Evolutionary conservation across 2,113 vertebrate species (phyloP), one percentile per base, ranked within the genome.

Genomic region (Cryptoleucopteryx plumbea): DNA sequence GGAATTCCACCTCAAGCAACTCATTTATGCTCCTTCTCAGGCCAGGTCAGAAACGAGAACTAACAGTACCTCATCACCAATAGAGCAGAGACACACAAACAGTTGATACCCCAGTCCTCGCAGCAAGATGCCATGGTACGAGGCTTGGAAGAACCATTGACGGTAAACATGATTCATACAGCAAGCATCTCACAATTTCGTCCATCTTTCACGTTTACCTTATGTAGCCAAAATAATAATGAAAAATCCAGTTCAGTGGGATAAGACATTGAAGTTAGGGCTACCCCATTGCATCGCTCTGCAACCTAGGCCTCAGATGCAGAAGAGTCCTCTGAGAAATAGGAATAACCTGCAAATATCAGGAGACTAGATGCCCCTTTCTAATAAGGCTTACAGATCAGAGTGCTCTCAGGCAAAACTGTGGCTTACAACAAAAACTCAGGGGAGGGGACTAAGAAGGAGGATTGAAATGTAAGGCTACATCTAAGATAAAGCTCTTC

Each of bases 31-130:
- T 81, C 26, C 7, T 68, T 59, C 62, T 71, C 53, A 40, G 72
- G 22, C 10, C 52, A 66, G 31, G 72, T 58, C 53, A 73, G 56
- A 70, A 70, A 73, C 18, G 34, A 90, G 22, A 87, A 79, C 59
- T 23, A 79, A 58, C 8, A 79, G 48, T 62, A 63, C 26, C 31
- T 59, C 67, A 45, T 21, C 34, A 56, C 58, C 7, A 16, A 77
- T 1, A 31, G 6, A 50, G 27, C 29, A 52, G 32, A 2, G 2
- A 27, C 43, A 78, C 55, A 43, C 1, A 2, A 94, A 67, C 55
- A 1, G 0, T 3, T 3, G 23, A 45, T 25, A 77, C 12, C 10
- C 32, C 68, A 58, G 22, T 42, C 40, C 36, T 52, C 10, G 32
- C 68, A 47, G 38, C 34, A 66, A 63, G 40, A 77, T 31, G 56